Conservation (phyloP, 2,113 vertebrate species). For the Cyprinodon brontotheroides region DNA sequence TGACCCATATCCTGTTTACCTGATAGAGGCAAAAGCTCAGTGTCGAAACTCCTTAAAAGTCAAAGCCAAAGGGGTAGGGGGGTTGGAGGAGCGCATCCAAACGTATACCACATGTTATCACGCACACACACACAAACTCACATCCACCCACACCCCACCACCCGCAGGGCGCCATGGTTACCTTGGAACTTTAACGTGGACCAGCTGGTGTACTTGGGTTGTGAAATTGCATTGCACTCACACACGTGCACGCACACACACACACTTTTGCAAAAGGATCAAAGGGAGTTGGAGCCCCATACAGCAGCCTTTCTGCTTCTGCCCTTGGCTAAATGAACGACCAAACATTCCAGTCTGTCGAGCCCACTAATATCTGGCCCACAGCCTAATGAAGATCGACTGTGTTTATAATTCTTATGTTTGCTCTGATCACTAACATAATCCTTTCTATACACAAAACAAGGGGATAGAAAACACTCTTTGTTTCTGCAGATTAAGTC, state of each 20-base stretch:
- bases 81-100: conserved; percentile 81
- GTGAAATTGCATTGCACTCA: conserved; percentile 84
- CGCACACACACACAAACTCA: conserved; percentile 47
- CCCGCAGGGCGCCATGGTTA: conserved; percentile 84
- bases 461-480: conserved; percentile 62
- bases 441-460: conserved; percentile 72
- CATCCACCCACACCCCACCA: conserved; percentile 70
- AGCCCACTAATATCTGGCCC: conserved; percentile 77
- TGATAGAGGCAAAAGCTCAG: conserved; percentile 80
- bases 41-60: conserved; percentile 83
- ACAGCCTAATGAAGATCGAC: conserved; percentile 78
- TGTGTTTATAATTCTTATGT: conserved; percentile 79
- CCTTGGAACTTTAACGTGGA: conserved; percentile 88
- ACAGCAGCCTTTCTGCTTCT: conserved; percentile 81
- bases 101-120: conserved; percentile 86
- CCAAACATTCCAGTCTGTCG: conserved; percentile 82
- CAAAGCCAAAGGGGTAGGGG: conserved; percentile 69
- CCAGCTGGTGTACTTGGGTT: conserved; percentile 86
- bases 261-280: conserved; percentile 76
- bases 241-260: conserved; percentile 13
- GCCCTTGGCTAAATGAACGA: conserved; percentile 82
- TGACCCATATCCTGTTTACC: conserved; percentile 86
- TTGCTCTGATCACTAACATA: conserved; percentile 79
- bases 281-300: conserved; percentile 77
- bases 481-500: conserved; percentile 55